Evolutionary conservation across 2,113 vertebrate species (phyloP), one percentile per base, ranked within the genome.

Genomic region (Galeopterus variegatus): DNA sequence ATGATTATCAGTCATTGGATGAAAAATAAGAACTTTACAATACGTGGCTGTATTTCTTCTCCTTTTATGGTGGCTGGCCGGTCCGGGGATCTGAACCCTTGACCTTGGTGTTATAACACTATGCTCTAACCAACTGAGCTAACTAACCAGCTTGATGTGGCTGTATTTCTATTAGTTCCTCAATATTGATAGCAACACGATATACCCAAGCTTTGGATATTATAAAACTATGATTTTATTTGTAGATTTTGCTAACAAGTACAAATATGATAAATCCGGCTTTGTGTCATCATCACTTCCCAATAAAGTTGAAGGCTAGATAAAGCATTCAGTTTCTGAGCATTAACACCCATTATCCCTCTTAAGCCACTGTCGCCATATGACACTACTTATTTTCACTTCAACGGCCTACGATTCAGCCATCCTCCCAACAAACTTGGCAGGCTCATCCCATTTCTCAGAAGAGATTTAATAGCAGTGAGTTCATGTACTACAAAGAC

Each of bases 401-500:
- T 80, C 19, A 1, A 36, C 36, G 94, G 93, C 56, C 60, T 54
- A 36, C 70, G 77, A 82, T 64, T 77, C 65, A 95, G 64, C 65
- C 36, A 11, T 84, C 84, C 26, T 36, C 48, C 69, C 58, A 6
- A 58, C 31, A 79, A 48, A 70, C 52, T 70, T 75, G 76, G 64
- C 65, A 84, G 70, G 56, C 75, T 92, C 88, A 92, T 50, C 50
- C 58, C 73, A 45, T n/a, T 90, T 82, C 94, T 83, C 91, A 83
- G 90, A 73, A 73, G 92, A 90, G 82, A 87, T 88, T 84, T 70
- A 87, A 86, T 8, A 52, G 62, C 67, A 13, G n/a, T 28, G 85
- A 90, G 80, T 79, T 80, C 88, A 13, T 5, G 0, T 70, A 24
- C 14, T 31, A 28, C 88, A 52, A 88, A 83, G 93, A 88, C 95